Evolutionary conservation across 1,140 invertebrate genomes (phyloP).

Genomic region (Protaetia brevitarsis): DNA sequence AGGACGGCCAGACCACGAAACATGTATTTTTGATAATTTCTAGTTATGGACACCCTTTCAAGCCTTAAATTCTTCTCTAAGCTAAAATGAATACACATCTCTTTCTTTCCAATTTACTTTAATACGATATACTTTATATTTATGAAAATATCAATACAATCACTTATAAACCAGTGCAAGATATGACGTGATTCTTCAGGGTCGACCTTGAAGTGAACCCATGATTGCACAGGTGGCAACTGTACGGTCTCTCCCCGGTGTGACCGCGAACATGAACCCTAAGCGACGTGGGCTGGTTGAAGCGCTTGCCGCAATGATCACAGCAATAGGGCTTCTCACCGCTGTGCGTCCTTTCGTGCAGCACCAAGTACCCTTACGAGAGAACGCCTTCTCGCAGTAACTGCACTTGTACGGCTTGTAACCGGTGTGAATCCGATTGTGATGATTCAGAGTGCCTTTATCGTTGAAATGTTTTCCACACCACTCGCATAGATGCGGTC

Average conservation of each 20-base stretch:
- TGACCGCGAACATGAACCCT: conserved; percentile 53
- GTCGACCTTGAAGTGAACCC: conserved; percentile 37
- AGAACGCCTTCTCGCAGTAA: conserved; percentile 53
- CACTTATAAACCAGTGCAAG: conserved; percentile 27
- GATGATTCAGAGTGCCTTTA: conserved; percentile 57
- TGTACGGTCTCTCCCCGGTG: conserved; percentile 44
- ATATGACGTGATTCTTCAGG: conserved; percentile 44
- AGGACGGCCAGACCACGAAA: too few species aligned
- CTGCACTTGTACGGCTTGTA: conserved; percentile 53
- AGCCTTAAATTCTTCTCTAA: too few species aligned
- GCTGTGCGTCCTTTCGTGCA: conserved; percentile 57
- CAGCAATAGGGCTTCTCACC: conserved; percentile 56
- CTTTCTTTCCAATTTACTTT: not conserved
- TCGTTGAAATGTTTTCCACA: conserved; percentile 57
- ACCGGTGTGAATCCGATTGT: conserved; percentile 59
- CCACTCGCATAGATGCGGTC: conserved; percentile 47
- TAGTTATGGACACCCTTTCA: too few species aligned
- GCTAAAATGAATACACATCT: too few species aligned
- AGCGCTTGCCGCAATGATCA: conserved; percentile 52
- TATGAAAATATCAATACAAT: not conserved
- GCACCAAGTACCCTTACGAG: conserved; percentile 54
- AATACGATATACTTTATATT: not conserved
- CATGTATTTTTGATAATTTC: too few species aligned
- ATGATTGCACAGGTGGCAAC: conserved; percentile 37
- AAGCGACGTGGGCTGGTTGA: conserved; percentile 46